A percentile compares a stretch with the other conserved stretches of the same genome.
Evolutionary conservation across 2,113 vertebrate species (phyloP).

Genomic region (Hemiscyllium ocellatum): DNA sequence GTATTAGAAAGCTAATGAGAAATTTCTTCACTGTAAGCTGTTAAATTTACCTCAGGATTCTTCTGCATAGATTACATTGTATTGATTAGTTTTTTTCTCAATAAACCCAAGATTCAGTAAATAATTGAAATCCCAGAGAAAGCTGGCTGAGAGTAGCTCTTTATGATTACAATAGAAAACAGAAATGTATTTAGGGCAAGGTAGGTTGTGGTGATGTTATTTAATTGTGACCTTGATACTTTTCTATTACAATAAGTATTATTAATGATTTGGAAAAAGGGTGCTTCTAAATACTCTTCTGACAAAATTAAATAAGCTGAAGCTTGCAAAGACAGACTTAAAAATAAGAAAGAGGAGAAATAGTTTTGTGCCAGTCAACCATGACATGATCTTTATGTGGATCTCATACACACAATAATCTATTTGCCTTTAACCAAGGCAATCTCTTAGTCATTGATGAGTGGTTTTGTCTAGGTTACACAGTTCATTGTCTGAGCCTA

Average conservation of each 20-base stretch:
- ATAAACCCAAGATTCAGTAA: neutral
- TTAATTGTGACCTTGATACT: neutral
- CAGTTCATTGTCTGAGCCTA: neutral
- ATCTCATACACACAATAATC: neutral
- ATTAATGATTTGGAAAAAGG: neutral
- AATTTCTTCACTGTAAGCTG: neutral
- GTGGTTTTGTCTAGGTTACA: neutral
- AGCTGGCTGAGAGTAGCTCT: neutral
- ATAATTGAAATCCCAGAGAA: conserved; percentile 9
- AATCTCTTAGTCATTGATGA: neutral
- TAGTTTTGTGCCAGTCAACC: neutral
- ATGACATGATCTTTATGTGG: neutral
- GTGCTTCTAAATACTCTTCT: neutral
- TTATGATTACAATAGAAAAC: neutral
- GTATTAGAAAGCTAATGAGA: neutral
- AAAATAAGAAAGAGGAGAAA: neutral
- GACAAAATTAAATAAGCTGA: neutral
- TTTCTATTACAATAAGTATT: neutral
- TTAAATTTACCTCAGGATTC: neutral
- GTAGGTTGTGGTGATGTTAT: neutral
- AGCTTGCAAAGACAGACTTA: neutral
- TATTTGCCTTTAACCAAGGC: neutral
- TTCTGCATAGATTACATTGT: neutral
- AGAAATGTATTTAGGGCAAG: neutral
- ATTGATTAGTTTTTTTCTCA: conserved; percentile 18